Evolutionary conservation across 2,888 invertebrate genomes (phyloP), one percentile per base, ranked within the genome.

Genomic region (Nebria salina): DNA sequence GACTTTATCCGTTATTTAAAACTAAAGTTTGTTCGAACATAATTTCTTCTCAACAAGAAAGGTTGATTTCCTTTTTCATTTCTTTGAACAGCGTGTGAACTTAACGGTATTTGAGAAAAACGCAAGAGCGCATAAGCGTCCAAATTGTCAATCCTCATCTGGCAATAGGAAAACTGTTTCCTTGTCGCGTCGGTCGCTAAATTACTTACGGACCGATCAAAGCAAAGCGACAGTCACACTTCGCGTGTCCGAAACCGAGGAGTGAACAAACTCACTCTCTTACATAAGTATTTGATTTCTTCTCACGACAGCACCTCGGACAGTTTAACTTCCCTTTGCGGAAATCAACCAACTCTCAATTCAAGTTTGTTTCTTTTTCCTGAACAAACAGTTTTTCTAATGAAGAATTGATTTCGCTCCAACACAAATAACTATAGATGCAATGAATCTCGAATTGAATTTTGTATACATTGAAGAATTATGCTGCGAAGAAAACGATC

Each of bases 351-450:
- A 76, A 70, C 70, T 25, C 25, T 70, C 20, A 20, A 5, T 25
- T 64, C 72, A 43, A 72, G 25, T 77, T 77, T 77, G 64, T 77
- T 77, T 76, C 66, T 72, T 72, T 72, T n/a, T 64, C 54, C 72
- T 72, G 43, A 4, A 72, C 72, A 77, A 77, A 77, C 77, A 77
- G 72, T 77, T 54, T 77, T 77, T 72, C 77, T 77, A 77, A 77
- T 77, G 77, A 77, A 77, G 5, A 77, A 77, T 64, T 77, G 65
- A 72, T 72, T 64, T 42, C 70, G 25, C 3, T 34, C 15, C 70
- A 20, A 54, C 54, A 54, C 54, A 54, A 54, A 54, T 54, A 54
- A 11, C 54, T 7, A 1, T 54, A 8, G 54, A 11, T 54, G 4
- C 1, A 11, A 54, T 54, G 54, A 54, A 54, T 54, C 11, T 54